Evolutionary conservation across 2,888 invertebrate species (phyloP).

Genomic region (Drosophila hamatofila): DNA sequence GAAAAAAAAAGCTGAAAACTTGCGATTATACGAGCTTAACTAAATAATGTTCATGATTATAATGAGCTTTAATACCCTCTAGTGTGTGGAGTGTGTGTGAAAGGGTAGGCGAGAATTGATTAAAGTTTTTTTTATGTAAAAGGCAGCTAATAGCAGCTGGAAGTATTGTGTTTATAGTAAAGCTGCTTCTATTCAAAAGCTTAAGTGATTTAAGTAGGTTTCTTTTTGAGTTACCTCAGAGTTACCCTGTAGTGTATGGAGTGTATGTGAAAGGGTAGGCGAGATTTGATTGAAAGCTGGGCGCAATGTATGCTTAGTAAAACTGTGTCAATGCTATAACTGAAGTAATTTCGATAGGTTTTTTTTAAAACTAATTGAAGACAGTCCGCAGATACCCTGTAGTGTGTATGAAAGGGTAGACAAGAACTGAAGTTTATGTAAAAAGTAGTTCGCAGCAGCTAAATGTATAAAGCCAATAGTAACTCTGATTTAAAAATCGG

Average conservation of each 20-base stretch:
- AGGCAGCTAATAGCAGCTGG: background rate
- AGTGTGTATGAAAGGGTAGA: background rate
- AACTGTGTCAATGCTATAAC: background rate
- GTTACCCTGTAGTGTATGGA: background rate
- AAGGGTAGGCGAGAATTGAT: background rate
- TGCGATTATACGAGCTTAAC: conserved; percentile 46
- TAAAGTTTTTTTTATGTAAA: background rate
- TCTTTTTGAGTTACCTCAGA: background rate
- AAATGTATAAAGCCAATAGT: too few species aligned
- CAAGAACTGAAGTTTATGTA: background rate
- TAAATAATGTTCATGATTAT: conserved; percentile 34
- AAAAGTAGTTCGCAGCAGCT: too few species aligned
- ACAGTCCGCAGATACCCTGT: background rate
- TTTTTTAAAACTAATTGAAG: background rate
- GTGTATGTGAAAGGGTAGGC: too few species aligned
- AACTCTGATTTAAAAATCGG: background rate
- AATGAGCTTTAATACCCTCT: conserved; percentile 22
- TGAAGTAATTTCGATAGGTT: background rate
- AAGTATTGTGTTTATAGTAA: background rate
- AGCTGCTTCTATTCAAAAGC: background rate
- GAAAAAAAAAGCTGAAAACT: conserved; percentile 46
- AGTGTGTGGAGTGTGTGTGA: background rate
- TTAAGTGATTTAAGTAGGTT: background rate
- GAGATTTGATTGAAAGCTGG: background rate
- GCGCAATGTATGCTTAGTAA: background rate